phyloP scores from a whole-genome alignment of 2,113 vertebrate species.

The Vombatus ursinus region DNA sequence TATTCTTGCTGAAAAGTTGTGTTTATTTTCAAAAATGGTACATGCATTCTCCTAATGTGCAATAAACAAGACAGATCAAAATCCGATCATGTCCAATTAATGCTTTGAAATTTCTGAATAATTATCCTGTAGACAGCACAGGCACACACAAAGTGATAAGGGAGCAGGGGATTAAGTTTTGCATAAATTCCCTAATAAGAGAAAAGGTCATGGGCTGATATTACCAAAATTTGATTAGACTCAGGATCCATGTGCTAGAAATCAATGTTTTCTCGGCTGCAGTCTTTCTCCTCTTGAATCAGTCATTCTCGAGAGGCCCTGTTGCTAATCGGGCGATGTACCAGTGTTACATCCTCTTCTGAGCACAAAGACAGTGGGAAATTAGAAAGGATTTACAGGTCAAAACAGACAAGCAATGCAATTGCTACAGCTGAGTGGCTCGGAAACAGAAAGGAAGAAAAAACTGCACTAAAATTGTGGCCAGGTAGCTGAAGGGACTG shows the following conservation, averaged over 20 bases:
- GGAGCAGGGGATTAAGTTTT: conserved; percentile 76
- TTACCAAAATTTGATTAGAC: conserved; percentile 85
- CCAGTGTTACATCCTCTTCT: conserved; percentile 63
- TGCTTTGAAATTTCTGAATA: conserved; percentile 77
- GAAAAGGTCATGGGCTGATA: conserved; percentile 84
- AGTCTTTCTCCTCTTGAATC: conserved; percentile 70
- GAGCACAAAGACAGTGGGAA: conserved; percentile 73
- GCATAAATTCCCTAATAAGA: conserved; percentile 84
- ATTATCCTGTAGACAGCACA: conserved; percentile 76
- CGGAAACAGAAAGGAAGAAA: conserved; percentile 69
- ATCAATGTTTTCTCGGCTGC: conserved; percentile 82
- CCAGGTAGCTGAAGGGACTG: conserved; percentile 67
- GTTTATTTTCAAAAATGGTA: not conserved
- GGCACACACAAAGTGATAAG: conserved; percentile 67
- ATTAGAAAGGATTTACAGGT: conserved; percentile 78
- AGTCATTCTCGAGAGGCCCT: conserved; percentile 63
- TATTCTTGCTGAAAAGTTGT: not conserved
- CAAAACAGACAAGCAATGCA: conserved; percentile 67
- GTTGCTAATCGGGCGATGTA: conserved; percentile 56
- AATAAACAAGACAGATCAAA: conserved; percentile 64
- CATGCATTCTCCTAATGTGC: not conserved
- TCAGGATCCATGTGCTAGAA: conserved; percentile 76
- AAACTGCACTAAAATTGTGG: conserved; percentile 36
- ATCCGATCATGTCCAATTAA: conserved; percentile 81
- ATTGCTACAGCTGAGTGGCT: conserved; percentile 54